Base-by-base conservation (phyloP, 2,113 vertebrate genomes). In the Gambusia affinis region DNA sequence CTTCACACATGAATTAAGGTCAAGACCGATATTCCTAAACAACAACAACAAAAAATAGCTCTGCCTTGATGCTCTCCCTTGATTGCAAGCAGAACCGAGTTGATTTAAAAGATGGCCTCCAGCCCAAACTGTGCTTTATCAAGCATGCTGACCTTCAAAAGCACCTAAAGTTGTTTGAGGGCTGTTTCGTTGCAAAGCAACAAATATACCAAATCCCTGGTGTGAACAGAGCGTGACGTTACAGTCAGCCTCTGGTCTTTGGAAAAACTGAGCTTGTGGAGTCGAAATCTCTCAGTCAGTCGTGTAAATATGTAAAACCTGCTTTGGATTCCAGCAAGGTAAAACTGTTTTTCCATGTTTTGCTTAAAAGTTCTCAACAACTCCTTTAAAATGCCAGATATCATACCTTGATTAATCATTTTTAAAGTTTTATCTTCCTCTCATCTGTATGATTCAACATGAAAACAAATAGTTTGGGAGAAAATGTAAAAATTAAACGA, bases 91-190 rank as follows among this genome's bases (percentile, higher is more conserved):
- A 47, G 28, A 60, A 76, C 47, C 57, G 57, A n/a, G 70, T 75
- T 84, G 15, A 62, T 70, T 35, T 22, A 28, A 3, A 29, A 72
- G 37, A 64, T 83, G 80, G 80, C 78, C 85, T 75, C 61, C 60
- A 84, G 86, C 79, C 78, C 73, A 75, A 77, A 69, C 67, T 78
- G 82, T 73, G 78, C 80, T 85, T 82, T 69, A 85, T 81, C 78
- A 67, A 75, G 37, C 70, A 61, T 28, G 3, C 24, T 88, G 86
- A 88, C 88, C 83, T 91, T 88, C 74, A 70, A 8, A 66, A 85
- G 42, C 51, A n/a, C 17, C 64, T 81, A 63, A 14, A 64, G 29
- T 74, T 51, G 64, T 75, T 27, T 24, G 17, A 15, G 39, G 39
- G 39, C 12, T 12, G 39, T 14, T 17, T 47, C 1, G 22, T 24